Percentiles rank a stretch among this genome's conserved stretches.
phyloP scores from a whole-genome alignment of 2,113 vertebrate genomes.

The Pipa parva region DNA sequence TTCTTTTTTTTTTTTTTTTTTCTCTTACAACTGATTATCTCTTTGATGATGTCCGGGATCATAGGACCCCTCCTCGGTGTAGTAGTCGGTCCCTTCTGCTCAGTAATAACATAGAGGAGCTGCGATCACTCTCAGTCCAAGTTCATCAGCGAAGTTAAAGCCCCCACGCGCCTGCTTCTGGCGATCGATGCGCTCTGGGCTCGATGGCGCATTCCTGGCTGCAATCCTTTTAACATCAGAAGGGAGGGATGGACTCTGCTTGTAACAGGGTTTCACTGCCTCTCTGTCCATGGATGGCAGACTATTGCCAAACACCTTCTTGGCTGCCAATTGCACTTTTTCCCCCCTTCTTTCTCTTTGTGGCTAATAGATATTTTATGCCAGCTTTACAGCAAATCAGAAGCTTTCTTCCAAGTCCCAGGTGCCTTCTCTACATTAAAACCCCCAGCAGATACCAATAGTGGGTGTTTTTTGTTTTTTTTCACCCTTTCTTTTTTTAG shows the following conservation, averaged over 20 bases:
- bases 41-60: slow-evolving; percentile 15
- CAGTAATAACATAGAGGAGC: background rate
- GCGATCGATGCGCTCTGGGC: slow-evolving; percentile 87
- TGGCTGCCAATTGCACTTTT: slow-evolving; percentile 60
- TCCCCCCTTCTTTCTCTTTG: slow-evolving; percentile 48
- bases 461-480: no score
- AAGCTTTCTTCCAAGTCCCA: slow-evolving; percentile 54
- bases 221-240: slow-evolving; percentile 70
- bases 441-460: slow-evolving; percentile 51
- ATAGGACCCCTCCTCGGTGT: background rate
- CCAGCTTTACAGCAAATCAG: slow-evolving; percentile 61
- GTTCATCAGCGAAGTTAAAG: slow-evolving; percentile 59
- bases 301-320: slow-evolving; percentile 69
- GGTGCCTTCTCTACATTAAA: slow-evolving; percentile 47
- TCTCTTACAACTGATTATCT: background rate
- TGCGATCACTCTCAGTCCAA: slow-evolving; percentile 48
- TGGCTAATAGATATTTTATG: slow-evolving; percentile 66
- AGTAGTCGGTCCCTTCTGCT: background rate
- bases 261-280: slow-evolving; percentile 59
- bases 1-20: slow-evolving; percentile 9
- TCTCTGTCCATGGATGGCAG: slow-evolving; percentile 65
- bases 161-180: slow-evolving; percentile 45
- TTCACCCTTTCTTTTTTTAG: slow-evolving; percentile 51
- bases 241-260: slow-evolving; percentile 61
- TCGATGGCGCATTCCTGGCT: slow-evolving; percentile 90